These are phyloP conservation scores for Syngnathus acus DNA, from an alignment of 2,797 vertebrate species.

Conservation along the genomic window DNA sequence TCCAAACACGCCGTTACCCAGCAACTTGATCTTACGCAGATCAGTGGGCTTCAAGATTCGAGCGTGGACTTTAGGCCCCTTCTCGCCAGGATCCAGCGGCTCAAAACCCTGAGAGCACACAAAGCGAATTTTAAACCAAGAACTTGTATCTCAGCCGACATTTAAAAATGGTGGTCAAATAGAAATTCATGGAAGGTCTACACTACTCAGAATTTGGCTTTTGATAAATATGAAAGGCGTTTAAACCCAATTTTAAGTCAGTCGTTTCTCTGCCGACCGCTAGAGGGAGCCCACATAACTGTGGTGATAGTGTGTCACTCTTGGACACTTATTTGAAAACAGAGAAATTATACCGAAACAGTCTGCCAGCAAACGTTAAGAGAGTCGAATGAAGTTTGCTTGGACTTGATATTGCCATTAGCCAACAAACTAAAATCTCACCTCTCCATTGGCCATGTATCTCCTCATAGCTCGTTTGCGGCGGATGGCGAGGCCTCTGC, in stretches of 20 bases:
- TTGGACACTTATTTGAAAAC: neutral
- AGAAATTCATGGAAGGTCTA: neutral
- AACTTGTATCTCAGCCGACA: neutral
- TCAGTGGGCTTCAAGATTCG: slow-evolving; percentile 84
- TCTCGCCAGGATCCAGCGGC: slow-evolving; percentile 83
- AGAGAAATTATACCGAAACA: neutral
- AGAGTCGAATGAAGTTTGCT: neutral
- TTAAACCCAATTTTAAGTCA: too few relatives aligned
- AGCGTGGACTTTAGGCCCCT: slow-evolving; percentile 79
- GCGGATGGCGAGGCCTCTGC: slow-evolving; percentile 80
- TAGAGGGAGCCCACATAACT: too few relatives aligned
- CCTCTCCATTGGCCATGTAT: slow-evolving; percentile 87
- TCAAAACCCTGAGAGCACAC: slow-evolving; percentile 75
- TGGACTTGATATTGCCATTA: neutral
- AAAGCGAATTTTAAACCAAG: neutral
- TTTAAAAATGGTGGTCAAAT: neutral
- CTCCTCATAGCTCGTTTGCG: slow-evolving; percentile 89
- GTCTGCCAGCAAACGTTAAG: neutral
- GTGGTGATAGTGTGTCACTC: too few relatives aligned
- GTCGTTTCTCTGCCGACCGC: too few relatives aligned
- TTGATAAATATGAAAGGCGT: too few relatives aligned
- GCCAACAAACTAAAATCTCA: slow-evolving; percentile 43
- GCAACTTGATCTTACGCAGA: slow-evolving; percentile 80
- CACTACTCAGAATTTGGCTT: neutral
- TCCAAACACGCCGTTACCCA: slow-evolving; percentile 87